Percentiles rank a stretch among this genome's conserved stretches.
phyloP scores from a whole-genome alignment of 2,113 vertebrate species.

The Nyctereutes procyonoides region DNA sequence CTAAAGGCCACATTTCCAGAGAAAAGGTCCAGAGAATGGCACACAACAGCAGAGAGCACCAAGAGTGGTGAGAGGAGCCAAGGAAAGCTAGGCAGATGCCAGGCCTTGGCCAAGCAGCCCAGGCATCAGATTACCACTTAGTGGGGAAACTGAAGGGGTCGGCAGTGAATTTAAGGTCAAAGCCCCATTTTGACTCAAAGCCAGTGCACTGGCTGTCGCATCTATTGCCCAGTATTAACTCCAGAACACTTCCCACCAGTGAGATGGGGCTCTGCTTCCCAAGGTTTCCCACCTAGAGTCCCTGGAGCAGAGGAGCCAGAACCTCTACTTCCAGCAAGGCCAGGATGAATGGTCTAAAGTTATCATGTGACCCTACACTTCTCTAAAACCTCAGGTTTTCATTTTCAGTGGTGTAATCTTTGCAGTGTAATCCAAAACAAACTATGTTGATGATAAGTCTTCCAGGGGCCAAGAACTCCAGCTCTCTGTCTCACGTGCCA shows the following conservation, averaged over 20 bases:
- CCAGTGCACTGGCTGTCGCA: neutral
- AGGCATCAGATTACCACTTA: neutral
- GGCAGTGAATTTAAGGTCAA: neutral
- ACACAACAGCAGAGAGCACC: neutral
- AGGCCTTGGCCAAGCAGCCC: neutral
- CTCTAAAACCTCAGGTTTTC: neutral
- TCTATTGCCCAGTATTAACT: neutral
- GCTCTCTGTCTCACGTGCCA: neutral
- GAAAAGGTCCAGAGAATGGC: neutral
- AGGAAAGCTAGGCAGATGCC: neutral
- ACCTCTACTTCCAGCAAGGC: neutral
- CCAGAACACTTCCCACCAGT: rapidly evolving
- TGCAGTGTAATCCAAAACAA: neutral
- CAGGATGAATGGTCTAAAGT: neutral
- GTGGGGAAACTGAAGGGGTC: neutral
- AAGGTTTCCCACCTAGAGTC: neutral
- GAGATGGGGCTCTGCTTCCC: neutral
- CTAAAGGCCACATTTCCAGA: neutral
- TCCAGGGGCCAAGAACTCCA: neutral
- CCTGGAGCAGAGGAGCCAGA: neutral
- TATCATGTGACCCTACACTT: neutral
- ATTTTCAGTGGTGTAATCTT: neutral
- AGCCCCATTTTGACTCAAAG: neutral
- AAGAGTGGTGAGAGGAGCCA: neutral
- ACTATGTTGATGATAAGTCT: neutral